These are phyloP conservation scores for Andricus grossulariae DNA, from an alignment of 1,140 invertebrate species.

Conservation along the genomic window DNA sequence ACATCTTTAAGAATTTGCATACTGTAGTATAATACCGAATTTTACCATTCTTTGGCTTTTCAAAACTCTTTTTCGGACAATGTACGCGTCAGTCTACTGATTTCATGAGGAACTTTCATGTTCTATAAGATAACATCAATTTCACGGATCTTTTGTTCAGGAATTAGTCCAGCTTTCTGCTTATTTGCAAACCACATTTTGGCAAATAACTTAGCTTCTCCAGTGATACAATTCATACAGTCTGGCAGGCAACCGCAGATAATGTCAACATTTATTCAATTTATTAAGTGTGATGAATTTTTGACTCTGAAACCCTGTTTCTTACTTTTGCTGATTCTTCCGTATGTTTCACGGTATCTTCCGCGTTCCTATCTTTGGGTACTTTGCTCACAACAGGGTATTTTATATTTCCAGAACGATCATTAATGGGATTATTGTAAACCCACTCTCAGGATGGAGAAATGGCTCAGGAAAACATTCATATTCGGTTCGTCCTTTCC, in stretches of 20 bases:
- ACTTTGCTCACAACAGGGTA: too few species aligned
- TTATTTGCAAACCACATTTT: slow-evolving; percentile 30
- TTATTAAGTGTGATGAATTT: slow-evolving; percentile 31
- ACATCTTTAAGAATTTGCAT: slow-evolving; percentile 30
- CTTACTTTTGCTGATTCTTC: slow-evolving; percentile 26
- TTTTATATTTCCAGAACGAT: too few species aligned
- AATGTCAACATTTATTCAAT: slow-evolving; percentile 39
- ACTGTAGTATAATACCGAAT: too few species aligned
- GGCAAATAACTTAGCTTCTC: slow-evolving; percentile 35
- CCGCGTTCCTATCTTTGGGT: too few species aligned
- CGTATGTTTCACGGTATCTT: too few species aligned
- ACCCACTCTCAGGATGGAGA: slow-evolving; percentile 37
- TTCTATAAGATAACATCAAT: slow-evolving; percentile 17
- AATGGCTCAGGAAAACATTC: too few species aligned
- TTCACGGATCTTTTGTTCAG: background rate
- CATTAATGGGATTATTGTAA: too few species aligned
- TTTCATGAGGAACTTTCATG: slow-evolving; percentile 41
- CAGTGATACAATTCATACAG: slow-evolving; percentile 35
- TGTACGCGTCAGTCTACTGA: slow-evolving; percentile 37
- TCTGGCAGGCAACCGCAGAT: too few species aligned
- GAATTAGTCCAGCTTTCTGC: background rate
- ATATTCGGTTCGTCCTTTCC: too few species aligned
- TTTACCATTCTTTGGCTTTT: slow-evolving; percentile 43
- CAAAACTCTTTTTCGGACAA: slow-evolving; percentile 36
- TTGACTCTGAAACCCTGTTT: slow-evolving; percentile 33